phyloP scores from a whole-genome alignment of 2,113 vertebrate species.

The Catharus bicknelli region DNA sequence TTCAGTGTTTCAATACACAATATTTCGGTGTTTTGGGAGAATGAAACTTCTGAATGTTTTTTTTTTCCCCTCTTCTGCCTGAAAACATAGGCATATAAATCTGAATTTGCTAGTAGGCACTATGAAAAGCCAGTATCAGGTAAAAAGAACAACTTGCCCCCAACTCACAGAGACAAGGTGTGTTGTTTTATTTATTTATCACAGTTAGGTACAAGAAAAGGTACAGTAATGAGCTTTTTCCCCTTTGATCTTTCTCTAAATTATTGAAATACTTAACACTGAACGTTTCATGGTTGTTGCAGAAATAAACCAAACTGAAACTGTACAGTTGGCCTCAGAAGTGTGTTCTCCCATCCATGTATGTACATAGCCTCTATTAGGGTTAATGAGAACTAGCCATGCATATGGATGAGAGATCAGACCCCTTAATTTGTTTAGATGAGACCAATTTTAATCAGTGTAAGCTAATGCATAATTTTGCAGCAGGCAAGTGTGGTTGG shows the following conservation, averaged over 20 bases:
- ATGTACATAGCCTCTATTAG: not conserved
- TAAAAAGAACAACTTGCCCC: not conserved
- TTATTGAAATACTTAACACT: constrained; percentile 6
- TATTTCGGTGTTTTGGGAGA: not conserved
- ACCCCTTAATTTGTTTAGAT: constrained; percentile 51
- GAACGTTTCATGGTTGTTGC: not conserved
- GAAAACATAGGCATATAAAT: not conserved
- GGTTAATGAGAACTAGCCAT: not conserved
- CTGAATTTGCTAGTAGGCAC: not conserved
- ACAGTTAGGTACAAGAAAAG: not conserved
- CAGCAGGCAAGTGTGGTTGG: not conserved
- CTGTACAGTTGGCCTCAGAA: not conserved
- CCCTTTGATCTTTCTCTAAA: not conserved
- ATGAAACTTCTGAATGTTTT: not conserved
- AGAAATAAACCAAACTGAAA: not conserved
- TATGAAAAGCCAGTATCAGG: not conserved
- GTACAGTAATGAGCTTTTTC: not conserved
- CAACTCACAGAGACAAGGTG: not conserved
- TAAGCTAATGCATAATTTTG: constrained; percentile 5
- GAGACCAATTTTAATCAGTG: constrained; percentile 47
- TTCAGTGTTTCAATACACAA: not conserved
- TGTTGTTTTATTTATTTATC: not conserved
- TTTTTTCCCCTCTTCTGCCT: not conserved
- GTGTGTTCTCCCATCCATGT: not conserved
- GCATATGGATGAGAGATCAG: constrained; percentile 41